Evolutionary conservation across 2,797 vertebrate species (phyloP).

Genomic region (Serranus cabrilla): DNA sequence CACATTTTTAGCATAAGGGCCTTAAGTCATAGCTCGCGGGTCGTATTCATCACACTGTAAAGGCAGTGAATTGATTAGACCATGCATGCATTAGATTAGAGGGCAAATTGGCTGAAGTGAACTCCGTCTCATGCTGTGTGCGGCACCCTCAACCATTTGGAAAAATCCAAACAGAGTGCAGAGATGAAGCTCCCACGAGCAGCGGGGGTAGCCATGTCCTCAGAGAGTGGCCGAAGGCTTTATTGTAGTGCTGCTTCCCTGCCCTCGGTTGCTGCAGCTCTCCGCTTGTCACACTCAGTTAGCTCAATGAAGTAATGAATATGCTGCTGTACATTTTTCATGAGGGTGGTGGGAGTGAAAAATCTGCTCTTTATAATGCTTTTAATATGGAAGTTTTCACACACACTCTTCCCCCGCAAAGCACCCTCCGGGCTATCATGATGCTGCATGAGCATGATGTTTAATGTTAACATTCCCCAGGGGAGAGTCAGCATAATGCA

Average conservation of each 20-base stretch:
- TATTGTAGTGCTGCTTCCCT: conserved; percentile 74
- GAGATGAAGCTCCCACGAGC: conserved; percentile 70
- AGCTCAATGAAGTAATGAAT: conserved; percentile 84
- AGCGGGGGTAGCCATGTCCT: conserved; percentile 77
- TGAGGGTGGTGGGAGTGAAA: conserved; percentile 74
- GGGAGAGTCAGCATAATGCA: conserved; percentile 72
- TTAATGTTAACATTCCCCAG: conserved; percentile 74
- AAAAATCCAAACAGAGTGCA: conserved; percentile 72
- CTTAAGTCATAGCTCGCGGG: conserved; percentile 55
- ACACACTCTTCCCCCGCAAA: conserved; percentile 60
- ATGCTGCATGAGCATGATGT: conserved; percentile 72
- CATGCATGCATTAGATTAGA: conserved; percentile 66
- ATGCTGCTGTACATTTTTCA: conserved; percentile 85
- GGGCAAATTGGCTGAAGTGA: conserved; percentile 58
- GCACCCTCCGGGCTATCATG: conserved; percentile 58
- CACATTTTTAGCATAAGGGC: conserved; percentile 69
- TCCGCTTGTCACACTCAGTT: conserved; percentile 84
- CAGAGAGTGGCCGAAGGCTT: conserved; percentile 77
- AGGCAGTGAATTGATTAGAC: conserved; percentile 72
- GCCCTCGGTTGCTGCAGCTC: conserved; percentile 74
- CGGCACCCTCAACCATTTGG: conserved; percentile 69
- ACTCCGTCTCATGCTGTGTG: conserved; percentile 62
- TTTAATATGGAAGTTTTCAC: conserved; percentile 81
- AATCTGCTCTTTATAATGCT: conserved; percentile 78
- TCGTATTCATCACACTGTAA: conserved; percentile 64